phyloP scores from a whole-genome alignment of 2,888 invertebrate species.

The Acronicta aceris region DNA sequence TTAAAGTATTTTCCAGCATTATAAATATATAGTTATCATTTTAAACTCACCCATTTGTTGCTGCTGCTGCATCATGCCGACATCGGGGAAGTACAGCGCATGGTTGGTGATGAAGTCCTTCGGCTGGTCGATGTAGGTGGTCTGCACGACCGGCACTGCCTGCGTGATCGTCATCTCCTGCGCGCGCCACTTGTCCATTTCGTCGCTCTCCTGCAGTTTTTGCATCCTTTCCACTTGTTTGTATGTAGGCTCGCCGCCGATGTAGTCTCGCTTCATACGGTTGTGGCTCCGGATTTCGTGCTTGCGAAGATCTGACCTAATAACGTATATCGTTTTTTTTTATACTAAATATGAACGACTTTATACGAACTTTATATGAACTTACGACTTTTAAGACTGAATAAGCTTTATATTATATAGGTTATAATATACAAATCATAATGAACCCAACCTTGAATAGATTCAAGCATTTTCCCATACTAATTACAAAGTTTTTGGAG shows the following conservation, averaged over 20 bases:
- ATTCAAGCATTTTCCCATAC: too few relatives aligned
- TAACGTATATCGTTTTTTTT: not conserved
- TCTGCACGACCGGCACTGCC: slow-evolving; percentile 62
- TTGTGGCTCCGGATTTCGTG: slow-evolving; percentile 85
- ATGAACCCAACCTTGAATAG: too few relatives aligned
- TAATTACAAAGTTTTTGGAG: too few relatives aligned
- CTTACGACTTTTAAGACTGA: too few relatives aligned
- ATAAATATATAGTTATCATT: too few relatives aligned
- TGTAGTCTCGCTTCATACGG: slow-evolving; percentile 82
- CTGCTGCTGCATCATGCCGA: slow-evolving; percentile 74
- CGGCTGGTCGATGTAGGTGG: slow-evolving; percentile 74
- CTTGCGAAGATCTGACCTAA: slow-evolving; percentile 83
- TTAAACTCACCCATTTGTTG: slow-evolving; percentile 71
- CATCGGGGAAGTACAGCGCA: slow-evolving; percentile 78
- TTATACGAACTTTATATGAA: too few relatives aligned
- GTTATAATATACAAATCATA: too few relatives aligned
- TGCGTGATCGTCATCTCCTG: slow-evolving; percentile 58
- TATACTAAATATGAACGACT: not conserved
- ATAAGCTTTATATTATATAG: too few relatives aligned
- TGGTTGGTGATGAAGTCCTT: slow-evolving; percentile 73
- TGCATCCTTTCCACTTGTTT: slow-evolving; percentile 82
- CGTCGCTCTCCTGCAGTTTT: slow-evolving; percentile 68
- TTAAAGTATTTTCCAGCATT: too few relatives aligned
- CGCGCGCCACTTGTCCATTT: slow-evolving; percentile 58
- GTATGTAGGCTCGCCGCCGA: slow-evolving; percentile 85